Evolutionary conservation across 2,113 vertebrate species (phyloP).

Genomic region (Pholis gunnellus): DNA sequence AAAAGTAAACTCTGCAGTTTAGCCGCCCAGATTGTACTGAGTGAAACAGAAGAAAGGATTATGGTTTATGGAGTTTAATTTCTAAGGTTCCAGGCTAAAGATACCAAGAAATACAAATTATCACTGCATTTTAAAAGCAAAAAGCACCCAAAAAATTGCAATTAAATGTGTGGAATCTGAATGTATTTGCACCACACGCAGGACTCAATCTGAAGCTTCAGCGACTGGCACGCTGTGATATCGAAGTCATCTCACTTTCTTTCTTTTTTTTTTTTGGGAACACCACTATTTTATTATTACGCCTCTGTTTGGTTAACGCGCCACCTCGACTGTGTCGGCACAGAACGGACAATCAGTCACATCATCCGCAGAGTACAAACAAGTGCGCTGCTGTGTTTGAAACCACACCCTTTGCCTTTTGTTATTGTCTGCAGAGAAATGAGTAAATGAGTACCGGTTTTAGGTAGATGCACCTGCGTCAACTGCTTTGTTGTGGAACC

Average conservation of each 20-base stretch:
- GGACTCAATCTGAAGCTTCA: background rate
- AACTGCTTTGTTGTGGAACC: constrained; percentile 12
- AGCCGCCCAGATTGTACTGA: background rate
- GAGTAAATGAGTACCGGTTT: background rate
- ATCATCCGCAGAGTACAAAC: constrained; percentile 28
- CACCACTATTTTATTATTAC: constrained; percentile 17
- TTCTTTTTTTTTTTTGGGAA: background rate
- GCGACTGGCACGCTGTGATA: background rate
- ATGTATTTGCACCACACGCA: background rate
- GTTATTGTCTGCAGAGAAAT: constrained; percentile 9
- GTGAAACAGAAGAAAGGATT: background rate
- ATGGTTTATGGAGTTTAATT: background rate
- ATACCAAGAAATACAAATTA: background rate
- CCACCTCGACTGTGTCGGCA: background rate
- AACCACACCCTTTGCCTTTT: background rate
- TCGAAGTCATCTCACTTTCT: background rate
- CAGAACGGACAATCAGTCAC: constrained; percentile 53
- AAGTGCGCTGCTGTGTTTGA: background rate
- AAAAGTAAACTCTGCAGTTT: background rate
- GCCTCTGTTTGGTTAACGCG: background rate
- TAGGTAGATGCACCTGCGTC: background rate
- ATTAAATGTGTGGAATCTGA: constrained; percentile 1
- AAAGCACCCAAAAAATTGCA: background rate
- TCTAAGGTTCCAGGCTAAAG: background rate
- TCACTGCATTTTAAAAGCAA: background rate